Evolutionary conservation across 2,888 invertebrate species (phyloP), one percentile per base, ranked within the genome.

Genomic region (Callyntrura guangdongensis): DNA sequence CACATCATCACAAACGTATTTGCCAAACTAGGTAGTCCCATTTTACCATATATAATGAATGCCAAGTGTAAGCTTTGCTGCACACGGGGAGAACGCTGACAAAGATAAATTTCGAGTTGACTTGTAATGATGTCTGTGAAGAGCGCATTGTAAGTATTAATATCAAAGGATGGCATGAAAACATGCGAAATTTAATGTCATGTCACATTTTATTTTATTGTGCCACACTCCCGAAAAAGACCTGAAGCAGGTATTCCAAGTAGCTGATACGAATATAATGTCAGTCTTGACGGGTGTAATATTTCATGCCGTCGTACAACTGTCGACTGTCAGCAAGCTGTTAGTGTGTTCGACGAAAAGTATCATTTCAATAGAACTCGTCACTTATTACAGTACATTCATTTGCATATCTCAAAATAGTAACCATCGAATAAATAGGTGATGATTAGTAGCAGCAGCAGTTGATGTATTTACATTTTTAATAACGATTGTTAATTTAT

Each of bases 301-400:
- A 81, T 81, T 81, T 81, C 81, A 81, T 61, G 36, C 20, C 20
- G 56, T 14, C 4, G 17, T 17, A 17, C 61, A 17, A 22, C 11
- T 12, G 61, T 49, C 77, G 22, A 61, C 81, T 61, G 81, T 81
- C 81, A 81, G 11, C 81, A 61, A 81, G 59, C 61, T 61, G 81
- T 59, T 45, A 81, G 61, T 69, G 67, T 2, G 9, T 20, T 72
- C 22, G 17, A 77, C 53, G 45, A 77, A 53, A 49, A 47, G 11
- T 25, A 45, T 77, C 53, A 20, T 22, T 77, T 77, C 25, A 49
- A 53, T 53, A 25, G 47, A 22, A 20, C 12, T 9, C 14, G 47
- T 72, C 12, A 22, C 22, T 69, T 53, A 69, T 17, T 36, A 36
- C 9, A 9, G 11, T 14, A 67, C 67, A 27, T 17, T 69, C 17